Evolutionary conservation across 1,140 invertebrate genomes (phyloP), one percentile per base, ranked within the genome.

Genomic region (Parapsyche elsis): DNA sequence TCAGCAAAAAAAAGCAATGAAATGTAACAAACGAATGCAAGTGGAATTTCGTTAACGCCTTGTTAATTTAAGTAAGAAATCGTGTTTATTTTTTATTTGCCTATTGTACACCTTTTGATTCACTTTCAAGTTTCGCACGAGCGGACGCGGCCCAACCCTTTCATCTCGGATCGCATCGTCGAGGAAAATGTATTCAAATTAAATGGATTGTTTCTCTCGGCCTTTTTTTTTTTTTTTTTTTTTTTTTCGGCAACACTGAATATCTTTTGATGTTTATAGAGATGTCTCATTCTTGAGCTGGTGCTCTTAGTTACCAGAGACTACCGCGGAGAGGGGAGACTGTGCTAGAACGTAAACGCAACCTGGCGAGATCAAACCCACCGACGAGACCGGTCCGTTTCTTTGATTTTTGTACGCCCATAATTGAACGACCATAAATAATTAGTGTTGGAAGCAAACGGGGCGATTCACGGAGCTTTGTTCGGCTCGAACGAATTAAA

Each of bases 101-200:
- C 0, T 23, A 26, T 24, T 67, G 19, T 67, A 5, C 24, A 67
- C 64, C 64, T 24, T 67, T 67, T 67, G 24, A 26, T 67, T 19
- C 24, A 67, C 64, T 24, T 67, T 67, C 2, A 67, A 23, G 64
- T 67, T 26, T 67, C 64, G 64, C 64, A 26, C n/a, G 23, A 30
- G 64, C 49, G 16, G 14, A n/a, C n/a, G n/a, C n/a, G n/a, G 12
- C 24, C 24, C 9, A 23, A 67, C 24, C 21, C 64, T 67, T 67
- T 67, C 21, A 67, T 67, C 64, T 67, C 23, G 9, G 24, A 67
- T 26, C 64, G 64, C 64, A 23, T 67, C 64, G 64, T 67, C 64
- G 64, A 67, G 9, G 30, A 67, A 67, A 67, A 67, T 67, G 64
- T 67, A 67, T 67, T 67, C 64, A 67, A 67, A 67, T 67, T 67